Percentiles rank a stretch among this genome's conserved stretches.
phyloP scores from a whole-genome alignment of 2,888 invertebrate genomes.

The Noctua janthe region DNA sequence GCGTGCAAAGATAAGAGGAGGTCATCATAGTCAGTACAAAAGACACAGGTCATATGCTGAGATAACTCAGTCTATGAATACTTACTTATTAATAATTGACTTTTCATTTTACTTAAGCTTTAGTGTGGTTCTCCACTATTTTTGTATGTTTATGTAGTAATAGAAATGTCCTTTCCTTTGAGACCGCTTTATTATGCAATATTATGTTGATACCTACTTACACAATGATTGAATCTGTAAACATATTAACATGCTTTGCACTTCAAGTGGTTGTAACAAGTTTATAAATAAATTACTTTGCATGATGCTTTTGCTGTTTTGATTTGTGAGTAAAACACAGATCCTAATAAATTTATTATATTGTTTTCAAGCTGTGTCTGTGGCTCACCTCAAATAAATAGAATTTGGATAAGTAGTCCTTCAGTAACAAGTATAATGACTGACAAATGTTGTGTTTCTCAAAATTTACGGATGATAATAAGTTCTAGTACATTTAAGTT shows the following conservation, averaged over 20 bases:
- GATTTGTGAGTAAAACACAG: not conserved
- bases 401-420: not conserved
- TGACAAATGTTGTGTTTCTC: not conserved
- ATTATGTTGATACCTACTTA: slow-evolving; percentile 20
- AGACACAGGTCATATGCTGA: slow-evolving; percentile 86
- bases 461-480: not conserved
- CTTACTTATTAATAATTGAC: slow-evolving; percentile 72
- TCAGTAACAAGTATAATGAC: not conserved
- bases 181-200: slow-evolving; percentile 3
- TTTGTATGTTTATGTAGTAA: slow-evolving; percentile 4
- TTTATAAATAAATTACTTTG: slow-evolving; percentile 49
- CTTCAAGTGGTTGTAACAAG: slow-evolving; percentile 36
- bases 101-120: slow-evolving; percentile 65
- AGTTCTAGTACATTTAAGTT: not conserved
- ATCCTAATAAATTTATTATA: not conserved
- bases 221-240: slow-evolving; percentile 28
- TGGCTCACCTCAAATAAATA: not conserved
- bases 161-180: slow-evolving; percentile 14
- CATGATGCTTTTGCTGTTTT: slow-evolving; percentile 11
- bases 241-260: slow-evolving; percentile 41
- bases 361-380: not conserved
- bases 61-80: slow-evolving; percentile 85
- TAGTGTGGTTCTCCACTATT: slow-evolving; percentile 23
- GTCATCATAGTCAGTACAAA: slow-evolving; percentile 84
- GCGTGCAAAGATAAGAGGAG: slow-evolving; percentile 85